Evolutionary conservation across 2,797 vertebrate species (phyloP).

Genomic region (Sebastes steindachneri): DNA sequence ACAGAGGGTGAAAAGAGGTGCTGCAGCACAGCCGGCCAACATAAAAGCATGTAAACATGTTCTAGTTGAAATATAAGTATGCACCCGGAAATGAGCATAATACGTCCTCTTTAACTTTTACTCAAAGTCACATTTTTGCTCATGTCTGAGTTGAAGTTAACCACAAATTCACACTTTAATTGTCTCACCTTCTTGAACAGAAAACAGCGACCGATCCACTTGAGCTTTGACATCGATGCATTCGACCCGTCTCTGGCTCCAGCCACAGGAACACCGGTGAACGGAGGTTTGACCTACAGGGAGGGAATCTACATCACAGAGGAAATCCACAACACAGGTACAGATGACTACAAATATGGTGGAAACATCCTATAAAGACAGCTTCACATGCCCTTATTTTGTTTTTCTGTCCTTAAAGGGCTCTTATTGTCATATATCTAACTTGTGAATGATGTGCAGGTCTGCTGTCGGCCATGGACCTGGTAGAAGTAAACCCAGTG

Average conservation of each 20-base stretch:
- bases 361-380: accelerated
- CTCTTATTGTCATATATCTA: background rate
- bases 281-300: constrained; percentile 97
- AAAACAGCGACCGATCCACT: constrained; percentile 91
- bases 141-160: background rate
- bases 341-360: background rate
- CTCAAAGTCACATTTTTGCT: background rate
- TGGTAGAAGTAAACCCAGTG: constrained; percentile 95
- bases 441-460: constrained; percentile 77
- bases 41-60: too few relatives aligned
- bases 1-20: too few relatives aligned
- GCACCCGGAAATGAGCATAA: too few relatives aligned
- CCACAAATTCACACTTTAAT: background rate
- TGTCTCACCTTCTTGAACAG: constrained; percentile 68
- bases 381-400: background rate
- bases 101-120: too few relatives aligned
- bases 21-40: too few relatives aligned
- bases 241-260: constrained; percentile 96
- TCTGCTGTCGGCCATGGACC: constrained; percentile 93
- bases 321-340: constrained; percentile 97
- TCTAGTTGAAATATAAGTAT: too few relatives aligned
- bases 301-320: constrained; percentile 97
- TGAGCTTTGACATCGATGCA: constrained; percentile 98
- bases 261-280: constrained; percentile 95
- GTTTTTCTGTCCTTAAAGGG: background rate